Evolutionary conservation across 2,113 vertebrate genomes (phyloP).

Genomic region (Megalops atlanticus): DNA sequence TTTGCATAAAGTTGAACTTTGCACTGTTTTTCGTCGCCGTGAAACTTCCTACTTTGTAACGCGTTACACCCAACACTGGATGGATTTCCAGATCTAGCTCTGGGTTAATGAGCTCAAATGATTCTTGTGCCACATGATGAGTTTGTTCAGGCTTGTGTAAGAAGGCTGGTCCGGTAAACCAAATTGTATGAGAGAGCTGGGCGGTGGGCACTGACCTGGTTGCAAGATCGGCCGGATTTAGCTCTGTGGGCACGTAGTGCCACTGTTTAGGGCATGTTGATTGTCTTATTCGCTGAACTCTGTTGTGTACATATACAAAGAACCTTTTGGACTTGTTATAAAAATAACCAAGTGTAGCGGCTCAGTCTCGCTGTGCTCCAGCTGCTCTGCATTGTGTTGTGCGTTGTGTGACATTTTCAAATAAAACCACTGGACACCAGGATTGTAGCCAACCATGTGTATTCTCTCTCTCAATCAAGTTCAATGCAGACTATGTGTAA

Average conservation of each 20-base stretch:
- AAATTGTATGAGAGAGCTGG: not conserved
- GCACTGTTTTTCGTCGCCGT: too few species aligned
- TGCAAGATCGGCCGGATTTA: constrained; percentile 27
- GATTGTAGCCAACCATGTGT: too few species aligned
- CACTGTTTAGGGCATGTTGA: constrained; percentile 13
- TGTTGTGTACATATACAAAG: constrained; percentile 36
- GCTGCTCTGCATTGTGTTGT: too few species aligned
- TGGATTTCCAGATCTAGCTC: constrained; percentile 11
- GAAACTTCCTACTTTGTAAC: too few species aligned
- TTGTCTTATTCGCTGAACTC: constrained; percentile 5
- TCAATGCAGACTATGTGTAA: too few species aligned
- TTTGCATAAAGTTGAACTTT: too few species aligned
- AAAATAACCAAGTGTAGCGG: too few species aligned
- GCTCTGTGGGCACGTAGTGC: constrained; percentile 19
- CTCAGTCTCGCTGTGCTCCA: too few species aligned
- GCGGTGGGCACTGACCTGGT: not conserved
- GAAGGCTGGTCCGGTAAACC: constrained; percentile 26
- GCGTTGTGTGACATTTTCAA: too few species aligned
- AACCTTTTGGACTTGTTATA: constrained; percentile 26
- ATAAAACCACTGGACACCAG: too few species aligned
- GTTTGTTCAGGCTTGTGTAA: not conserved
- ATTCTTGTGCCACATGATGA: not conserved
- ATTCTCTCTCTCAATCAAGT: too few species aligned
- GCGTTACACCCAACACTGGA: too few species aligned
- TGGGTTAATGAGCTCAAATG: constrained; percentile 16